These are phyloP conservation scores for Araneus ventricosus DNA, from an alignment of 1,140 invertebrate genomes.

Conservation along the genomic window DNA sequence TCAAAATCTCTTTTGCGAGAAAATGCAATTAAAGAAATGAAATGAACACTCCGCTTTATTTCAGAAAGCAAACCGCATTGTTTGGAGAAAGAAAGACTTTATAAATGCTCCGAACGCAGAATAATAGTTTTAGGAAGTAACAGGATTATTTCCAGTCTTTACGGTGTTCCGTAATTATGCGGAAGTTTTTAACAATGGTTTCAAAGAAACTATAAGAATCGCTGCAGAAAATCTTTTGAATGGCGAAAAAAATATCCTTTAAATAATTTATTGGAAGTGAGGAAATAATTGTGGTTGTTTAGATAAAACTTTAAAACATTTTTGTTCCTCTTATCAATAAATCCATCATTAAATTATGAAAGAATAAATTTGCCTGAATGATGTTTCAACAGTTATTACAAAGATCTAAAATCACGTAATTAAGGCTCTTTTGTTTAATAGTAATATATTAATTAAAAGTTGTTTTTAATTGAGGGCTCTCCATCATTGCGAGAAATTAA, in stretches of 20 bases:
- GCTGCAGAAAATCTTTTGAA: background rate
- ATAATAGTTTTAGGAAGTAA: background rate
- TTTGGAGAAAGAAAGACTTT: background rate
- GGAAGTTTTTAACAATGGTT: conserved; percentile 10
- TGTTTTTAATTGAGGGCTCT: no score
- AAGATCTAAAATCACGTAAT: background rate
- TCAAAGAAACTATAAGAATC: background rate
- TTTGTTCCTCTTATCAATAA: background rate
- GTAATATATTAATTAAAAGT: no score
- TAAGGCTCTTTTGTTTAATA: no score
- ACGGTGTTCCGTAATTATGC: background rate
- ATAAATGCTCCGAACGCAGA: background rate
- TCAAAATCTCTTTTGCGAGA: conserved; percentile 1
- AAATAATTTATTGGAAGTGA: background rate
- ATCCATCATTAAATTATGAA: background rate
- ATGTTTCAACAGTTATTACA: background rate
- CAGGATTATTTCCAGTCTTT: background rate
- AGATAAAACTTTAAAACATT: background rate
- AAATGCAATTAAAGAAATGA: conserved; percentile 32
- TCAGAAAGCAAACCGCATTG: background rate
- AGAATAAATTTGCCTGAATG: background rate
- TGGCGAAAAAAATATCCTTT: background rate
- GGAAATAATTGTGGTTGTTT: background rate
- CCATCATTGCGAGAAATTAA: no score
- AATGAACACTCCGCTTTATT: conserved; percentile 9